Evolutionary conservation across 2,888 invertebrate species (phyloP).

Genomic region (Tiphia femorata): DNA sequence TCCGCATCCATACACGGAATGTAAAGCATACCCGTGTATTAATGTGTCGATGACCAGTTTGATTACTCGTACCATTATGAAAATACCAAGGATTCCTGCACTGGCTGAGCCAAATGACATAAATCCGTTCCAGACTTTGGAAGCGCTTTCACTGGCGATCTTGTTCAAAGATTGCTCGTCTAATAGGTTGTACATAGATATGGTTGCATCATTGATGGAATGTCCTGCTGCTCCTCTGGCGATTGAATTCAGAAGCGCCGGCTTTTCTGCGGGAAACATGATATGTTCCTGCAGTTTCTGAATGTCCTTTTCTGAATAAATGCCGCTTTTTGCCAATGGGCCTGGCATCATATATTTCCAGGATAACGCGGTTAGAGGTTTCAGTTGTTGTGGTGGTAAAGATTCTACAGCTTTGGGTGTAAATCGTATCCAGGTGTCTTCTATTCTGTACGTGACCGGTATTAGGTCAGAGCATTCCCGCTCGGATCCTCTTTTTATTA

Average conservation of each 20-base stretch:
- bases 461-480: constrained; percentile 30
- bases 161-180: no score
- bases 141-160: no score
- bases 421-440: constrained; percentile 34
- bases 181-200: neutral
- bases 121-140: no score
- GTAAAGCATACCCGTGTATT: no score
- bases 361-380: constrained; percentile 16
- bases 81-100: no score
- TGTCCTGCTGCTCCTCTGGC: constrained; percentile 16
- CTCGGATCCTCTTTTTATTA: constrained; percentile 31
- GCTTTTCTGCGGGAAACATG: constrained; percentile 26
- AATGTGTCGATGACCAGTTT: no score
- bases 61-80: no score
- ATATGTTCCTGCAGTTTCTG: constrained; percentile 19
- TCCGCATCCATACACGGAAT: no score
- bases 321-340: constrained; percentile 22
- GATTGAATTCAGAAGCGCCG: constrained; percentile 18
- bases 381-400: constrained; percentile 13
- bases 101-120: no score
- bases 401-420: constrained; percentile 17
- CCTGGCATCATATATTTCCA: constrained; percentile 32
- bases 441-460: constrained; percentile 32
- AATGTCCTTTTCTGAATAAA: no score
- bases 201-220: neutral